Percentiles rank a stretch among this genome's conserved stretches.
Conservation (phyloP, 2,113 vertebrate species). For the Mormoops blainvillei region DNA sequence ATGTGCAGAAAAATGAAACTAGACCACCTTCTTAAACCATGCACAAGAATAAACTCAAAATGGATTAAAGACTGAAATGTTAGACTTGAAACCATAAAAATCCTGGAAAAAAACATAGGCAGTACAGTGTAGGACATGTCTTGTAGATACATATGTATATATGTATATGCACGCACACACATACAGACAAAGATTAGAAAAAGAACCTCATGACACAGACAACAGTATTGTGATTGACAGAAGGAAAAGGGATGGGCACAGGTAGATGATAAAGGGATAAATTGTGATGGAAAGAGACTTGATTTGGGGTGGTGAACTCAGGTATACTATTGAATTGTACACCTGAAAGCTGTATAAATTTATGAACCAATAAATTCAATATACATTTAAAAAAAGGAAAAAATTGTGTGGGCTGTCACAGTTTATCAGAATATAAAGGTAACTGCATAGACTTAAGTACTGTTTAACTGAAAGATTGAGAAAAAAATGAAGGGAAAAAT, state of each 20-base stretch:
- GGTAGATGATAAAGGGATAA: background rate
- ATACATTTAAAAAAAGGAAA: background rate
- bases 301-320: background rate
- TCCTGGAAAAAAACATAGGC: no score
- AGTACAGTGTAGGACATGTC: no score
- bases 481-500: background rate
- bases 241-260: background rate
- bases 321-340: background rate
- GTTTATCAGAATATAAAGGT: background rate
- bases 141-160: no score
- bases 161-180: no score
- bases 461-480: background rate
- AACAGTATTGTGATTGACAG: background rate
- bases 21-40: no score
- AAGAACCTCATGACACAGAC: background rate
- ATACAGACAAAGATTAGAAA: background rate
- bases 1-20: no score
- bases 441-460: background rate
- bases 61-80: no score
- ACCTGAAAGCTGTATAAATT: background rate
- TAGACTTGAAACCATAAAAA: no score
- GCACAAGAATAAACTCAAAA: no score
- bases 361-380: background rate
- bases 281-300: background rate
- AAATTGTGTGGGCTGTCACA: background rate